A percentile compares a stretch with the other conserved stretches of the same genome.
These are phyloP conservation scores for Gadopsis marmoratus DNA, from an alignment of 2,797 vertebrate genomes.

Conservation along the genomic window DNA sequence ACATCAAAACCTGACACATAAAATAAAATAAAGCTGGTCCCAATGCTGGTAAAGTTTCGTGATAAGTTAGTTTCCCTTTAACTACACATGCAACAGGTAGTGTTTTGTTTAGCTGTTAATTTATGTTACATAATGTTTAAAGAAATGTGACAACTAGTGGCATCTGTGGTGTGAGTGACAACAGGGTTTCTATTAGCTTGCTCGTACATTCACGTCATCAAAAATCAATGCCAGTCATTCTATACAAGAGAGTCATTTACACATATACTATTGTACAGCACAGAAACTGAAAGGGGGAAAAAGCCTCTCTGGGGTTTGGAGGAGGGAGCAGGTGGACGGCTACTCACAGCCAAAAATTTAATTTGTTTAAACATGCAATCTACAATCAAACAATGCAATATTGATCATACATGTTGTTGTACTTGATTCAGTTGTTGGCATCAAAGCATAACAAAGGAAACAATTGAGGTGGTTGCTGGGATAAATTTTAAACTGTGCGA, in stretches of 20 bases:
- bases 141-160: conserved; percentile 27
- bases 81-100: conserved; percentile 58
- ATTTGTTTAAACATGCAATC: conserved; percentile 77
- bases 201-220: conserved; percentile 78
- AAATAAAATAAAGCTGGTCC: conserved; percentile 24
- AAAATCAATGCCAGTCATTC: conserved; percentile 74
- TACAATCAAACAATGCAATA: conserved; percentile 71
- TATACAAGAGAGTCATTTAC: conserved; percentile 80
- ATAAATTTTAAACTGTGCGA: conserved; percentile 30
- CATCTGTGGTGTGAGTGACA: conserved; percentile 33
- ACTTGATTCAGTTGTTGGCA: conserved; percentile 69
- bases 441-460: conserved; percentile 52
- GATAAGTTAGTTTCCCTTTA: conserved; percentile 77
- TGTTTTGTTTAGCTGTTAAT: conserved; percentile 39
- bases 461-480: conserved; percentile 17
- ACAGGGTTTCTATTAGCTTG: conserved; percentile 55
- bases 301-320: conserved; percentile 49
- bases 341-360: conserved; percentile 55
- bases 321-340: conserved; percentile 40
- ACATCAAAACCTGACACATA: conserved; percentile 25
- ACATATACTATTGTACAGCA: conserved; percentile 75
- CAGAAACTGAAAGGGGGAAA: conserved; percentile 58
- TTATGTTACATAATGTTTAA: conserved; percentile 27
- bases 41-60: conserved; percentile 69
- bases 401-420: conserved; percentile 64